A percentile compares a stretch with the other conserved stretches of the same genome.
Evolutionary conservation across 2,797 vertebrate species (phyloP).

Genomic region (Pseudomugil tenellus): DNA sequence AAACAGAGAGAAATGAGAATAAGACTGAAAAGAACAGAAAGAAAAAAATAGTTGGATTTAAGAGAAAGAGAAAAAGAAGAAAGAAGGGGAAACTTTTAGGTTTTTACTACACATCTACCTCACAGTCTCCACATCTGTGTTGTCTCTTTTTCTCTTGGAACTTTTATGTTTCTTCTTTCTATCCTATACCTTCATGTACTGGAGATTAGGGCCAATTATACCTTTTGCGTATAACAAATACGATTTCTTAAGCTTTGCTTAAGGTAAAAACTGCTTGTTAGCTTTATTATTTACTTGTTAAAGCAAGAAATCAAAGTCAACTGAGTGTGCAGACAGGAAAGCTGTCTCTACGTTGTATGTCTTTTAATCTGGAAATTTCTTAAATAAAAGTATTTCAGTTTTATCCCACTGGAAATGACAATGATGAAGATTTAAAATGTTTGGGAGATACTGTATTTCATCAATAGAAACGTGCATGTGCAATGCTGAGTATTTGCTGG

Average conservation of each 20-base stretch:
- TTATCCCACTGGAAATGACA: background rate
- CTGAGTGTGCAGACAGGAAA: constrained; percentile 16
- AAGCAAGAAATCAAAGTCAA: constrained; percentile 33
- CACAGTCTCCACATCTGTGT: constrained; percentile 25
- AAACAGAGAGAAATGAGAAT: constrained; percentile 74
- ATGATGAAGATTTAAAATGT: background rate
- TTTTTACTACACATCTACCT: constrained; percentile 24
- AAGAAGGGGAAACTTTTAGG: constrained; percentile 28
- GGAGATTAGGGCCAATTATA: constrained; percentile 64
- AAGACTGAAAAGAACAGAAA: constrained; percentile 17
- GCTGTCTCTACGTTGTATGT: background rate
- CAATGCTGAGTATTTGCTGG: constrained; percentile 14
- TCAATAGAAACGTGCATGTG: constrained; percentile 12
- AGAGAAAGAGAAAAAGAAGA: constrained; percentile 2
- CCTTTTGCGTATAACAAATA: constrained; percentile 44
- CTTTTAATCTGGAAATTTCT: background rate
- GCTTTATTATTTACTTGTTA: constrained; percentile 52
- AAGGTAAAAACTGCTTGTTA: constrained; percentile 56
- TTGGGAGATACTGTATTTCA: background rate
- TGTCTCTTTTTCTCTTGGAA: constrained; percentile 29
- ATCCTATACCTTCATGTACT: constrained; percentile 49
- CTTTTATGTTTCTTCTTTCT: constrained; percentile 42
- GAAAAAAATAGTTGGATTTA: constrained; percentile 5
- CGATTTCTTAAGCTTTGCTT: constrained; percentile 26
- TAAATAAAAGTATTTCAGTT: constrained; percentile 8